Base-by-base conservation (phyloP, 2,888 invertebrate species). In the Fabriciana adippe region DNA sequence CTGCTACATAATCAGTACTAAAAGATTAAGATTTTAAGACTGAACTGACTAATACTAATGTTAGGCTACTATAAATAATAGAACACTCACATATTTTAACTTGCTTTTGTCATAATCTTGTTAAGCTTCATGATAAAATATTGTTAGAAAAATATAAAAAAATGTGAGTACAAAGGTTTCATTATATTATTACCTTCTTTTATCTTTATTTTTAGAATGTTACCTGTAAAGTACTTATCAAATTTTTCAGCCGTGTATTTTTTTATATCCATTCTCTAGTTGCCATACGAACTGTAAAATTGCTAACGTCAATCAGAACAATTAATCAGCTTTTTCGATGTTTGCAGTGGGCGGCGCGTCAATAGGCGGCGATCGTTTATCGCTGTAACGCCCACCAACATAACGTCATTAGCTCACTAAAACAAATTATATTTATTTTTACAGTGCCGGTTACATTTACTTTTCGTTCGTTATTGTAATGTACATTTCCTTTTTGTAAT, bases 351-450 rank as follows among this genome's bases (percentile, higher is more conserved):
- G 75, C 75, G 77, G 72, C 61, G 61, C 75, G 67, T 65, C 71
- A 69, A 71, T 73, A 77, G 74, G 73, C 73, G 73, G 69, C 64
- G 67, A 70, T 74, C 68, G 69, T 70, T 71, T 72, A 74, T 72
- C 73, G 73, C 65, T 72, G 74, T 71, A 71, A 73, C 78, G 74
- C 78, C 77, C 77, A 73, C 76, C 63, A 64, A 55, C 61, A 65
- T 62, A 53, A 48, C 59, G 59, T 62, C 62, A 67, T 67, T 64
- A 55, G 21, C 56, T 47, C 31, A 56, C 51, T 16, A 57, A 61
- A 62, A 35, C 55, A 59, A 41, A 64, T 54, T 60, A 66, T 64
- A 64, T 62, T 59, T 67, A 51, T 64, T 56, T 61, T 18, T 14
- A 53, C 11, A 21, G 21, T 61, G 15, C 41, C 35, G 11, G 41